These are phyloP conservation scores for Pseudochirops corinnae DNA, from an alignment of 2,797 vertebrate genomes.

Conservation along the genomic window DNA sequence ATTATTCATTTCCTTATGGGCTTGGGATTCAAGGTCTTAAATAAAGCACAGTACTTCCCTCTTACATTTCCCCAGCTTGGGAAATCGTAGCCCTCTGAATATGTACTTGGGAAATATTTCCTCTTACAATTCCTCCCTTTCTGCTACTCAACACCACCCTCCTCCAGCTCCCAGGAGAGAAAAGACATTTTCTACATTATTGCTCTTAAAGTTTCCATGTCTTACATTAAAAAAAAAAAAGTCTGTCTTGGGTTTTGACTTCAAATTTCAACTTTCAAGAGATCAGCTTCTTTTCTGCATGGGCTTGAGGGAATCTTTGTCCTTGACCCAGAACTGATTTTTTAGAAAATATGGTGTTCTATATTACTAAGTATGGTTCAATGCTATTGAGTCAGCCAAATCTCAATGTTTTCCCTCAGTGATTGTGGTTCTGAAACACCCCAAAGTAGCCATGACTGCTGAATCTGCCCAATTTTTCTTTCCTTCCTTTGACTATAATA, in stretches of 20 bases:
- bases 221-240: background rate
- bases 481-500: background rate
- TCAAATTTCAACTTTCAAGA: background rate
- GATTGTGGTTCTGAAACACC: background rate
- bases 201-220: background rate
- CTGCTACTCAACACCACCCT: background rate
- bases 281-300: background rate
- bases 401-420: background rate
- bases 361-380: background rate
- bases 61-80: background rate
- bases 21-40: background rate
- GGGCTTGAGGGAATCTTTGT: too few relatives aligned
- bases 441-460: background rate
- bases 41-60: background rate
- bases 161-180: background rate
- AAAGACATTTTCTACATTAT: background rate
- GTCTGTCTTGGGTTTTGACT: background rate
- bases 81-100: background rate
- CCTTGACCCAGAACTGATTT: background rate
- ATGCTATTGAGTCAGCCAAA: background rate
- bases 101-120: background rate
- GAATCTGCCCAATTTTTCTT: background rate
- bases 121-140: background rate
- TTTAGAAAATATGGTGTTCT: too few relatives aligned
- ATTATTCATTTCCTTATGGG: background rate